These are phyloP conservation scores for Goniozus legneri DNA, from an alignment of 1,140 invertebrate species.

Conservation along the genomic window DNA sequence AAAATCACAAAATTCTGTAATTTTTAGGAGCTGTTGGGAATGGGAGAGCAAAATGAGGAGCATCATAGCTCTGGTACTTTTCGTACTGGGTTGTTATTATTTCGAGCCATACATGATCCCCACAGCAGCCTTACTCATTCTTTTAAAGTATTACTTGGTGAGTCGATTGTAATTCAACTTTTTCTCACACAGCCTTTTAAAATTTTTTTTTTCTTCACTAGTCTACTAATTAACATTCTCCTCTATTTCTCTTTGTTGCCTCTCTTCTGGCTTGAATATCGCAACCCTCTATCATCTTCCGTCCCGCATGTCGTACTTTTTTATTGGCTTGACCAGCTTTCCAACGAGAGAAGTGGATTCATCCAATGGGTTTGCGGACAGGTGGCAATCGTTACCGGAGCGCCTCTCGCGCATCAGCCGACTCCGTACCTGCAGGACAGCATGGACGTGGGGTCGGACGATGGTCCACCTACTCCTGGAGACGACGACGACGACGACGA, in stretches of 20 bases:
- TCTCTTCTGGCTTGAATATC: too few relatives aligned
- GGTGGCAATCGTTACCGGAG: constrained; percentile 44
- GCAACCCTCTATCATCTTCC: not conserved
- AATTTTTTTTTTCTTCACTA: not conserved
- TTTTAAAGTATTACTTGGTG: constrained; percentile 71
- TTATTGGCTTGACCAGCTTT: constrained; percentile 21
- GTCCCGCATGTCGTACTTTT: constrained; percentile 20
- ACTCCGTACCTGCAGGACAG: constrained; percentile 33
- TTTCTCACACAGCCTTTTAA: constrained; percentile 2
- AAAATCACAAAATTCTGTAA: constrained; percentile 1
- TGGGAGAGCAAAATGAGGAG: constrained; percentile 94
- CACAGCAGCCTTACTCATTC: constrained; percentile 69
- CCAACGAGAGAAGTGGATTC: constrained; percentile 13
- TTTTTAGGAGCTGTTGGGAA: constrained; percentile 85
- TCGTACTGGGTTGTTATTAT: constrained; percentile 77
- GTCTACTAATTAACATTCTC: not conserved
- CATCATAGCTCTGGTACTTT: constrained; percentile 80
- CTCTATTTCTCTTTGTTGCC: too few relatives aligned
- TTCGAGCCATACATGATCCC: constrained; percentile 89
- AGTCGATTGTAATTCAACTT: constrained; percentile 27
- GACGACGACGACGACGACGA: constrained; percentile 83
- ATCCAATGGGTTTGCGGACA: constrained; percentile 35
- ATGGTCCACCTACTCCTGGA: constrained; percentile 57
- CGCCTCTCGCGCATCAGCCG: constrained; percentile 37
- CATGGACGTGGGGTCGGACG: constrained; percentile 30